phyloP scores from a whole-genome alignment of 2,888 invertebrate species.

The Proisotoma minuta region DNA sequence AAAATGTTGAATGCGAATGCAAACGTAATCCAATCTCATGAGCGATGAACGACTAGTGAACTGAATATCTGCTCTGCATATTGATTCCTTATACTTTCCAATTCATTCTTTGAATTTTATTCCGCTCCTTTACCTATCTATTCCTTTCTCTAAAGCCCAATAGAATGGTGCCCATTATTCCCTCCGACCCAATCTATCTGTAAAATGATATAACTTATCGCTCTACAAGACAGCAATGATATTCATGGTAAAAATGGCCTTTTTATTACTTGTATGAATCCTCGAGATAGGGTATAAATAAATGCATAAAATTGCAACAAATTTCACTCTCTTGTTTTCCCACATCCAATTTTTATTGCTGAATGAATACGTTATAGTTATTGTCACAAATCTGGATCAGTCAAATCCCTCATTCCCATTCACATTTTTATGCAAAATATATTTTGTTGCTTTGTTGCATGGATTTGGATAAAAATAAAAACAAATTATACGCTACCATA shows the following conservation, averaged over 20 bases:
- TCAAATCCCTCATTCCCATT: no score
- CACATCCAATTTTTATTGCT: no score
- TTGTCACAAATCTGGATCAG: no score
- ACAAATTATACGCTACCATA: no score
- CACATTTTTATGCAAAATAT: no score
- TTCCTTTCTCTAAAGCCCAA: background rate
- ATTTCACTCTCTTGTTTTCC: background rate
- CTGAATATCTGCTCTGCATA: background rate
- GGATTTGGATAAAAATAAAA: no score
- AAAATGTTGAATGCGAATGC: constrained; percentile 6
- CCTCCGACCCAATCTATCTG: no score
- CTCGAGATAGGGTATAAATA: background rate
- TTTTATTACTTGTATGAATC: background rate
- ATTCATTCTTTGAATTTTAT: background rate
- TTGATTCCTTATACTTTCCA: background rate
- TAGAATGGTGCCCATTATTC: constrained; percentile 1
- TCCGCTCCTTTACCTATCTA: background rate
- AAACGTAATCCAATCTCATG: constrained; percentile 1
- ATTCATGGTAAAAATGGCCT: background rate
- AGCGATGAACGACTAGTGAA: constrained; percentile 3
- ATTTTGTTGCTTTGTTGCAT: no score
- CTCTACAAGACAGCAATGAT: constrained; percentile 3
- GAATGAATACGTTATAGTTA: no score
- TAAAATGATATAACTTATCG: constrained; percentile 4
- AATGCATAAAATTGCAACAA: constrained; percentile 9